phyloP scores from a whole-genome alignment of 2,113 vertebrate species.

The Pachyramphus minor region DNA sequence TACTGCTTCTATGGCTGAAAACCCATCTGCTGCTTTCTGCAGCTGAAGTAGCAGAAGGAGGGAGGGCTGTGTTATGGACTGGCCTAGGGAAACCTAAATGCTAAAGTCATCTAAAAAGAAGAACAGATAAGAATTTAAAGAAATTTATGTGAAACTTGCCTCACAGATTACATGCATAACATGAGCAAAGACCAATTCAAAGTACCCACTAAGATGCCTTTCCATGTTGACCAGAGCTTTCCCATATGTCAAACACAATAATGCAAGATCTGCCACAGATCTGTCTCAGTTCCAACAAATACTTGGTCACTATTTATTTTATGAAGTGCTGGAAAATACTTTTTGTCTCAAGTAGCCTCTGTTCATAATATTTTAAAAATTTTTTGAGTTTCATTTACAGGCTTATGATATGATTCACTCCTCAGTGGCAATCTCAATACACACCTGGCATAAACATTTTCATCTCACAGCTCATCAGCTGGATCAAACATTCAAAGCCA shows the following conservation, averaged over 20 bases:
- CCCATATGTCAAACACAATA: not conserved
- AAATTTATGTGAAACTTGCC: not conserved
- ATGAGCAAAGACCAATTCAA: not conserved
- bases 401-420: not conserved
- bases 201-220: not conserved
- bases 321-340: not conserved
- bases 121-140: not conserved
- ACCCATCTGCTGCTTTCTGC: not conserved
- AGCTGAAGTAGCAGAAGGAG: not conserved
- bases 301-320: not conserved
- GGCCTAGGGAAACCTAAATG: not conserved
- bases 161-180: not conserved
- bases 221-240: not conserved
- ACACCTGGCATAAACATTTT: not conserved
- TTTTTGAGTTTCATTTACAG: not conserved
- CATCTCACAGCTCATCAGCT: not conserved
- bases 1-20: not conserved
- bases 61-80: not conserved
- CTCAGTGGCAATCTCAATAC: not conserved
- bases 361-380: not conserved
- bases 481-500: conserved; percentile 8
- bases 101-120: not conserved
- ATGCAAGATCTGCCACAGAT: not conserved
- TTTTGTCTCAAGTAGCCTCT: not conserved
- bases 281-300: not conserved